Evolutionary conservation across 2,888 invertebrate species (phyloP), one percentile per base, ranked within the genome.

Genomic region (Rotaria macrura): DNA sequence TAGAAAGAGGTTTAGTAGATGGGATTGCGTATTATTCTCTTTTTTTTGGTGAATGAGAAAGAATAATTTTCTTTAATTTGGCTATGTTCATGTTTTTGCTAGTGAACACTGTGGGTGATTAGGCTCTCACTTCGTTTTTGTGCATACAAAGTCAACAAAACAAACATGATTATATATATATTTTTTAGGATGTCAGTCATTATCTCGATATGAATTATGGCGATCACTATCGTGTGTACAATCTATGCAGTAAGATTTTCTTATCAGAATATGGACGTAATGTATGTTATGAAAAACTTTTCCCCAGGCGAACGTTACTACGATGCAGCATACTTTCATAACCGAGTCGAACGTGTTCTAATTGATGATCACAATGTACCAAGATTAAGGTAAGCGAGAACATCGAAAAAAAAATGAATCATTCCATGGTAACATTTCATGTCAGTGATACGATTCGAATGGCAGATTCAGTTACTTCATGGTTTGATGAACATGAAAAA

Each of bases 361-460:
- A 91, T 92, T 84, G 92, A 92, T 89, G 92, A 92, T 87, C 92
- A 92, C 88, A 92, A 92, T 89, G 92, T 92, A 6, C 92, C 92
- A 38, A 90, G 89, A 72, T 87, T 92, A 25, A 88, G 88, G 92
- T 92, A 89, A 90, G 12, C 12, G 40, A 12, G 12, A 55, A 84
- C 17, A 87, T 47, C 47, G 29, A 43, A 29, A 17, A 79, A 65
- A 54, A 7, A 54, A 12, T 7, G 5, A 0, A 5, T 3, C 3
- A 74, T 83, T 20, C 23, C 38, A 85, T 17, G 40, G 14, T 34
- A n/a, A n/a, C 55, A 25, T 29, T 87, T 52, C 40, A 34, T 20
- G 54, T 88, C 88, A 92, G 92, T 84, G 91, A 92, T 65, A 91
- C 92, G 90, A 85, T 92, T 57, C 88, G 89, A 55, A 92, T 92